phyloP scores from a whole-genome alignment of 2,797 vertebrate species.

The Enteromius mattozi region DNA sequence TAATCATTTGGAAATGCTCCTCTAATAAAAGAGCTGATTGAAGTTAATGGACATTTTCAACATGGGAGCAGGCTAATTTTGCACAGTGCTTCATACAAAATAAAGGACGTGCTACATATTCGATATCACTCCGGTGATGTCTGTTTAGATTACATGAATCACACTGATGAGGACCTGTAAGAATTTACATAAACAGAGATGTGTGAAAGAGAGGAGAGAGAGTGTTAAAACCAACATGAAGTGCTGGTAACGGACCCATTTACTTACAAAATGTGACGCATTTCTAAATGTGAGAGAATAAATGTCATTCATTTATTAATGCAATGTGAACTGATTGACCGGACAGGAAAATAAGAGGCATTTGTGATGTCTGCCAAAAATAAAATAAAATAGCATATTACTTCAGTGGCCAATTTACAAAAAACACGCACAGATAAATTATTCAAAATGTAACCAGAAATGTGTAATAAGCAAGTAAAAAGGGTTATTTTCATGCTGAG shows the following conservation, averaged over 20 bases:
- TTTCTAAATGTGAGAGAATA: neutral
- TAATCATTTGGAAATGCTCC: conserved; percentile 29
- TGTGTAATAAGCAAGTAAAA: neutral
- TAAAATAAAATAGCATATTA: neutral
- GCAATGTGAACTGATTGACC: neutral
- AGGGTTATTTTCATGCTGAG: neutral
- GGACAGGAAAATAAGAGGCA: no score
- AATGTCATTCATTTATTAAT: neutral
- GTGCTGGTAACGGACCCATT: neutral
- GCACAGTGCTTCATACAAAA: conserved; percentile 35
- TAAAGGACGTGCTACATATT: neutral
- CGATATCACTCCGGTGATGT: neutral
- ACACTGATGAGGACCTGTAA: neutral
- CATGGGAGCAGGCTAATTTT: conserved; percentile 20
- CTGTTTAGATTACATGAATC: neutral
- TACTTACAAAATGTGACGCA: neutral
- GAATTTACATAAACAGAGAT: conserved; percentile 20
- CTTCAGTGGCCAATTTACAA: neutral
- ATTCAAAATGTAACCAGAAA: neutral
- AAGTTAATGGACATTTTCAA: neutral
- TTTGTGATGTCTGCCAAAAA: neutral
- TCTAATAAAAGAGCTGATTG: conserved; percentile 18
- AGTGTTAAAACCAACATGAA: neutral
- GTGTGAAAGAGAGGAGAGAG: conserved; percentile 5
- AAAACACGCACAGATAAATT: neutral